These are phyloP conservation scores for Festucalex cinctus DNA, from an alignment of 2,113 vertebrate species.

Conservation along the genomic window DNA sequence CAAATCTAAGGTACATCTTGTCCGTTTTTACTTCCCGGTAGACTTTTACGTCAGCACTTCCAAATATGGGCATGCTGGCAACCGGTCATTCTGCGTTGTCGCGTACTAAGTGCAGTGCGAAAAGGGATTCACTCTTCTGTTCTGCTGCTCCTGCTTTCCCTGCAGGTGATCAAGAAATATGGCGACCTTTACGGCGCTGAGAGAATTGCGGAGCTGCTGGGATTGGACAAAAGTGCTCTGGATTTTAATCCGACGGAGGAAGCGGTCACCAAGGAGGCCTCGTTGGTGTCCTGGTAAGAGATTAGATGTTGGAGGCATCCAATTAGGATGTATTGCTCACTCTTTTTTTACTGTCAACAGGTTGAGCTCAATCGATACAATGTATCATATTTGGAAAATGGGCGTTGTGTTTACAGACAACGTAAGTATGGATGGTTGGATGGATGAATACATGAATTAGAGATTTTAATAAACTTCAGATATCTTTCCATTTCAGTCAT, in stretches of 20 bases:
- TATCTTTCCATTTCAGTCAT: conserved; percentile 74
- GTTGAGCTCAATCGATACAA: conserved; percentile 93
- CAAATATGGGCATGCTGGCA: no score
- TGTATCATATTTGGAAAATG: conserved; percentile 95
- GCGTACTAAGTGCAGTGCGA: no score
- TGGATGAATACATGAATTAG: neutral
- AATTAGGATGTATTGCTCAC: neutral
- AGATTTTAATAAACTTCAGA: neutral
- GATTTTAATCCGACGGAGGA: conserved; percentile 96
- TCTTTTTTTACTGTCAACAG: conserved; percentile 65
- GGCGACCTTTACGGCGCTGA: conserved; percentile 94
- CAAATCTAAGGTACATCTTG: no score
- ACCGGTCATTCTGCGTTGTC: no score
- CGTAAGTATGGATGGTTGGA: conserved; percentile 73
- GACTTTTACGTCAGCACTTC: no score
- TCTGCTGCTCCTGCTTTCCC: neutral
- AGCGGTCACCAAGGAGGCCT: conserved; percentile 83
- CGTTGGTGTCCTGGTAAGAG: conserved; percentile 88
- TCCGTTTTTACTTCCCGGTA: no score
- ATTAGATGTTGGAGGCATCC: conserved; percentile 8
- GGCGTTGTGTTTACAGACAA: conserved; percentile 98
- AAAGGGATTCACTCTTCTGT: neutral
- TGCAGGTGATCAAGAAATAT: conserved; percentile 96
- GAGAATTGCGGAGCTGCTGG: conserved; percentile 93
- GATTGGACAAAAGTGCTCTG: conserved; percentile 92